These are phyloP conservation scores for Tetragonula clypearis DNA, from an alignment of 1,140 invertebrate genomes.

Conservation along the genomic window DNA sequence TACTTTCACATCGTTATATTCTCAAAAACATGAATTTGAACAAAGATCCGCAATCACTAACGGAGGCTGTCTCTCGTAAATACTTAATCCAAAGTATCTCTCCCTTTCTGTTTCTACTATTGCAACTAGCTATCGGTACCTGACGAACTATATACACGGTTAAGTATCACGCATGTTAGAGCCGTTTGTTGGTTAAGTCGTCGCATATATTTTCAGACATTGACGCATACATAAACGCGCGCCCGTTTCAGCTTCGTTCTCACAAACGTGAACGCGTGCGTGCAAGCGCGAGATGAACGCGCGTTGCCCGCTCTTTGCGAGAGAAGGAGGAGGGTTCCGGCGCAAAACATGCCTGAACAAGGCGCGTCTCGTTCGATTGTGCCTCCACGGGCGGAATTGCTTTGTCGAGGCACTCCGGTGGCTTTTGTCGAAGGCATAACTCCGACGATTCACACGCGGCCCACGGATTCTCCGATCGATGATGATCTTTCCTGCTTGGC, in stretches of 20 bases:
- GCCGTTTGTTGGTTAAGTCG: neutral
- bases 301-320: constrained; percentile 16
- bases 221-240: constrained; percentile 19
- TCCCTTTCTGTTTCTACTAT: neutral
- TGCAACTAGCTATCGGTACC: neutral
- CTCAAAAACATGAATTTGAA: too few relatives aligned
- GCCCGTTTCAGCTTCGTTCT: constrained; percentile 24
- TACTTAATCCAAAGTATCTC: too few relatives aligned
- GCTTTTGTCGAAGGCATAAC: constrained; percentile 64
- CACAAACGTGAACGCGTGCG: neutral
- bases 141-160: neutral
- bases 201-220: constrained; percentile 19
- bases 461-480: constrained; percentile 62
- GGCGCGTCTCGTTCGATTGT: constrained; percentile 63
- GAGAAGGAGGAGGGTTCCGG: neutral
- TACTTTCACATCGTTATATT: too few relatives aligned
- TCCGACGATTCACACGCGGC: constrained; percentile 73
- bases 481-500: constrained; percentile 50
- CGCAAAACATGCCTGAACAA: constrained; percentile 42
- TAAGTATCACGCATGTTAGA: neutral
- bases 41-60: too few relatives aligned
- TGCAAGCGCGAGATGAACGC: neutral
- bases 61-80: too few relatives aligned
- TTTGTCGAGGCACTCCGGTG: constrained; percentile 54
- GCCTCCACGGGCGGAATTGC: constrained; percentile 58